Evolutionary conservation across 2,113 vertebrate species (phyloP), one percentile per base, ranked within the genome.

Genomic region (Brachionichthys hirsutus): DNA sequence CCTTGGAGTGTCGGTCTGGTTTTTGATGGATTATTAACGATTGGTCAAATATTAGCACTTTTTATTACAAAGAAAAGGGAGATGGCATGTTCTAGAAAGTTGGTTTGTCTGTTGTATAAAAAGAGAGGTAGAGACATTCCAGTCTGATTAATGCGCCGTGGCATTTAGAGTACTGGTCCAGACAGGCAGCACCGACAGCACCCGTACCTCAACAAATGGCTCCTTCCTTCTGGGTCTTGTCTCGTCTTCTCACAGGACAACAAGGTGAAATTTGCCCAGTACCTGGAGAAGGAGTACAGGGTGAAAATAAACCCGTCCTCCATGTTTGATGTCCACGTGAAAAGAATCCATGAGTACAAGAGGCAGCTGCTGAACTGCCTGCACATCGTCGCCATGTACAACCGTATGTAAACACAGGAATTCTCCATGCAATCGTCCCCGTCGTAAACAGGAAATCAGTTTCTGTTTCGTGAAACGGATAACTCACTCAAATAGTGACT

Each of bases 311-410:
- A 98, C 87, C 90, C 94, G 0, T 82, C 93, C 11, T 98, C 97
- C 87, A 95, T 99, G 92, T 98, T 99, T 13, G 97, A 99, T 0
- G 95, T 99, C 46, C 97, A 99, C 0, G 96, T 99, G 73, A 99
- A 99, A 83, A 90, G 97, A 66, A 98, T 99, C 79, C 97, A 99
- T 0, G 97, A 99, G 85, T 99, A 99, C 85, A 99, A 99, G 81
- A 86, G 97, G 35, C 97, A 99, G 90, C 89, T 99, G 50, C 89
- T 99, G 86, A 99, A 98, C 90, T 97, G 95, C 76, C 92, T 99
- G 77, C 95, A 98, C 35, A 75, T 99, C 86, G 81, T 99, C 90
- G 89, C 91, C 59, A 93, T 98, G 93, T 99, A 98, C 91, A 99
- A 99, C 90, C 92, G 97, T 99, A 92, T 64, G 96, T 84, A 16